Evolutionary conservation across 2,888 invertebrate species (phyloP), one percentile per base, ranked within the genome.

Genomic region (Phorcus lineatus): DNA sequence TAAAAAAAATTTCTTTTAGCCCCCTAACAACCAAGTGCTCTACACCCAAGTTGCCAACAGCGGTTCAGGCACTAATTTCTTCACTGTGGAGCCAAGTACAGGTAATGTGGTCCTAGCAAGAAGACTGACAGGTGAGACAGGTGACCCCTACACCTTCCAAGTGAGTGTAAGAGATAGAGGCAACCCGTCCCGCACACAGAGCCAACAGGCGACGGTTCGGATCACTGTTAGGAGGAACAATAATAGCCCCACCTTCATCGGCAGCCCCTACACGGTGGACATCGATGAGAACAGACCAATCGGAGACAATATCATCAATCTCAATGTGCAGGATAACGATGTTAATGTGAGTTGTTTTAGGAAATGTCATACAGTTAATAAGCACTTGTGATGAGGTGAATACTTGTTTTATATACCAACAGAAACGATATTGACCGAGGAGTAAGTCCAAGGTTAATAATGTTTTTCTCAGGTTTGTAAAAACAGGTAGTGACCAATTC

Each of bases 281-380:
- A 82, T 81, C 47, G 57, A 70, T 13, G 82, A 82, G 53, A 78
- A 47, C 13, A 16, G 40, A 11, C 19, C 75, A 3, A 19, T 79
- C 7, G 19, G 40, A 19, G 16, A 67, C 0, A 74, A 31, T 16
- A 53, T 83, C 67, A 40, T 67, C 24, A 53, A 66, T 13, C 57
- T 83, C 19, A 36, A 36, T 13, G 80, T 81, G 17, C 74, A 40
- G 36, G 82, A 84, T 31, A 40, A 74, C n/a, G 83, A 84, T 74
- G 77, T 78, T 2, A 79, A 82, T 66, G 83, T 84, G 62, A 83
- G 83, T 80, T 36, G 36, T 6, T 36, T 36, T n/a, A 36, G 2
- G 36, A 36, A 36, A n/a, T n/a, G 36, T 36, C 7, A 36, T 36
- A 36, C 36, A 36, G n/a, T n/a, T n/a, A n/a, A n/a, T n/a, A n/a